phyloP scores from a whole-genome alignment of 2,888 invertebrate species.

The Parnassius orleans region DNA sequence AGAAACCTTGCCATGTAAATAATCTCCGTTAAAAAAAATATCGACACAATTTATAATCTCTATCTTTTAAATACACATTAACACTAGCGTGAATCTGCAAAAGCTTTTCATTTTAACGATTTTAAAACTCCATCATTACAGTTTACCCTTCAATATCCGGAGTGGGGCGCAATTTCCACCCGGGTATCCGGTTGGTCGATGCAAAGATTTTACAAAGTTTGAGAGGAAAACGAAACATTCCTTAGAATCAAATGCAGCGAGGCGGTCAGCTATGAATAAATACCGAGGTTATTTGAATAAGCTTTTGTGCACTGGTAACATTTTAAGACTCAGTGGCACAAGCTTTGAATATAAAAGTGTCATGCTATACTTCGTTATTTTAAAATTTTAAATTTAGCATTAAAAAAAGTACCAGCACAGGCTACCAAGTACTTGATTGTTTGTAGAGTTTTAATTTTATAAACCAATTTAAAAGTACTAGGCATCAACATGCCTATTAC shows the following conservation, averaged over 20 bases:
- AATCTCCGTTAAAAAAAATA: too few species aligned
- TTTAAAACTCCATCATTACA: slow-evolving; percentile 31
- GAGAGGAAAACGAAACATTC: slow-evolving; percentile 44
- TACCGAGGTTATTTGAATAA: slow-evolving; percentile 31
- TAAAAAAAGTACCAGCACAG: too few species aligned
- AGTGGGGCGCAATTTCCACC: slow-evolving; percentile 40
- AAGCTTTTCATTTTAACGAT: slow-evolving; percentile 19
- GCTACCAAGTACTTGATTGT: too few species aligned
- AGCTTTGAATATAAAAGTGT: slow-evolving; percentile 13
- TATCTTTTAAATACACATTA: background rate
- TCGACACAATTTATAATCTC: too few species aligned
- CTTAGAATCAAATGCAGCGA: slow-evolving; percentile 39
- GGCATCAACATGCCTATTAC: too few species aligned
- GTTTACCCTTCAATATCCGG: slow-evolving; percentile 49
- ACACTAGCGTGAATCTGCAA: slow-evolving; percentile 6
- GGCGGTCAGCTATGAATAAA: slow-evolving; percentile 34
- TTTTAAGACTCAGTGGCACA: slow-evolving; percentile 22
- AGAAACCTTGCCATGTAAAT: too few species aligned
- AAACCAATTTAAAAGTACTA: too few species aligned
- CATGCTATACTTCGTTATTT: too few species aligned
- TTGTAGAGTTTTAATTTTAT: too few species aligned
- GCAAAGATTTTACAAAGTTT: slow-evolving; percentile 38
- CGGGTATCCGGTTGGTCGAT: slow-evolving; percentile 28
- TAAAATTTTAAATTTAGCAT: too few species aligned
- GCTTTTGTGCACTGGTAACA: slow-evolving; percentile 31